phyloP scores from a whole-genome alignment of 2,888 invertebrate species.

The Drosophila infuscata region DNA sequence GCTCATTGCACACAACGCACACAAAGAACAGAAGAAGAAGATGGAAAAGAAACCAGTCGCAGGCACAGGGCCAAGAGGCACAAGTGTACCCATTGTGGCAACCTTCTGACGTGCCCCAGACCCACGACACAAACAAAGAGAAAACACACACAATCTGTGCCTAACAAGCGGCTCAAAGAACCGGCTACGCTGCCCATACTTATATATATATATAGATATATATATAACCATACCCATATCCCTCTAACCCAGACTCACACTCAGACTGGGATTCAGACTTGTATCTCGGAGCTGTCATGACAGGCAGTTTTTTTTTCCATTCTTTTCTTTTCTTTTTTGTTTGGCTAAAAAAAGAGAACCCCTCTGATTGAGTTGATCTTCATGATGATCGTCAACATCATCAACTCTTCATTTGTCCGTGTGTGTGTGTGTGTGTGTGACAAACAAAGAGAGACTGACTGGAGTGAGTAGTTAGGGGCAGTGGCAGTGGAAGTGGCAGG shows the following conservation, averaged over 20 bases:
- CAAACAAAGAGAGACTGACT: constrained; percentile 63
- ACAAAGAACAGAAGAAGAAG: constrained; percentile 14
- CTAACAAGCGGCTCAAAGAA: constrained; percentile 63
- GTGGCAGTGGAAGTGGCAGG: not conserved
- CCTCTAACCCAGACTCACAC: constrained; percentile 20
- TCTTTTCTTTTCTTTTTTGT: constrained; percentile 4
- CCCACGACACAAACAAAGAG: constrained; percentile 57
- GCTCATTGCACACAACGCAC: constrained; percentile 63
- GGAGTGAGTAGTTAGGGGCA: constrained; percentile 3
- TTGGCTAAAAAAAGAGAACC: constrained; percentile 11
- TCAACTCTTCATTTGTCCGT: constrained; percentile 77
- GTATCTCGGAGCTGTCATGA: constrained; percentile 40
- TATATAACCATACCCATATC: not conserved
- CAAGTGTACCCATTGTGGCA: constrained; percentile 65
- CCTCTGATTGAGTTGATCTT: constrained; percentile 76
- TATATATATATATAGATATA: not conserved
- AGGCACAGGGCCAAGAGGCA: constrained; percentile 44
- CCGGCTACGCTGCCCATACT: constrained; percentile 38
- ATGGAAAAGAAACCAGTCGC: constrained; percentile 11
- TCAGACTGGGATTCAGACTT: constrained; percentile 9
- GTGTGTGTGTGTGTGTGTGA: constrained; percentile 76
- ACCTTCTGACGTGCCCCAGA: constrained; percentile 73
- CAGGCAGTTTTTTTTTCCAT: constrained; percentile 48
- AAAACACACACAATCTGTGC: constrained; percentile 53
- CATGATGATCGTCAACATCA: constrained; percentile 65